phyloP scores from a whole-genome alignment of 2,888 invertebrate genomes.

The Notodonta dromedarius region DNA sequence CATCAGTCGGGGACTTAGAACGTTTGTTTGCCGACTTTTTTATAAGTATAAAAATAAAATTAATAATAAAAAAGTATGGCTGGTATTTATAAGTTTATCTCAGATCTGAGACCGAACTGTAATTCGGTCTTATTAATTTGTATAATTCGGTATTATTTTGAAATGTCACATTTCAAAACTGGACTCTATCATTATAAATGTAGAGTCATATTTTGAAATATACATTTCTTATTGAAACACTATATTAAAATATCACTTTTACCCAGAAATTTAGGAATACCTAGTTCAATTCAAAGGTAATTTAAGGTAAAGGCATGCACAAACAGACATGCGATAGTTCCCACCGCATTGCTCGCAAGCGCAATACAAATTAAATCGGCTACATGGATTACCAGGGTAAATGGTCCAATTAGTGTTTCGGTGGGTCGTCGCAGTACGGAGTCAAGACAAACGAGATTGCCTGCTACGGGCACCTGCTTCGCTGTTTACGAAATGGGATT shows the following conservation, averaged over 20 bases:
- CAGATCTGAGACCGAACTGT: too few species aligned
- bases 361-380: slow-evolving; percentile 72
- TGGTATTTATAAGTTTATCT: too few species aligned
- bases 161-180: too few species aligned
- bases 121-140: too few species aligned
- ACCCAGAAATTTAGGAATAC: not conserved
- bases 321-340: slow-evolving; percentile 18
- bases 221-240: too few species aligned
- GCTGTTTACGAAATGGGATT: slow-evolving; percentile 61
- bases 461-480: slow-evolving; percentile 66
- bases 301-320: not conserved
- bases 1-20: too few species aligned
- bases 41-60: too few species aligned
- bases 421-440: slow-evolving; percentile 56
- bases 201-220: too few species aligned
- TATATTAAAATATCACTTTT: not conserved
- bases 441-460: slow-evolving; percentile 75
- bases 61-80: too few species aligned
- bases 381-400: slow-evolving; percentile 76
- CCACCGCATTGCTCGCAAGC: slow-evolving; percentile 45
- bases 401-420: slow-evolving; percentile 78
- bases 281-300: not conserved
- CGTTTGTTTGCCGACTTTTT: too few species aligned
- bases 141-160: too few species aligned
- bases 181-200: too few species aligned